Conservation (phyloP, 2,888 invertebrate genomes). For the Agrochola litura region DNA sequence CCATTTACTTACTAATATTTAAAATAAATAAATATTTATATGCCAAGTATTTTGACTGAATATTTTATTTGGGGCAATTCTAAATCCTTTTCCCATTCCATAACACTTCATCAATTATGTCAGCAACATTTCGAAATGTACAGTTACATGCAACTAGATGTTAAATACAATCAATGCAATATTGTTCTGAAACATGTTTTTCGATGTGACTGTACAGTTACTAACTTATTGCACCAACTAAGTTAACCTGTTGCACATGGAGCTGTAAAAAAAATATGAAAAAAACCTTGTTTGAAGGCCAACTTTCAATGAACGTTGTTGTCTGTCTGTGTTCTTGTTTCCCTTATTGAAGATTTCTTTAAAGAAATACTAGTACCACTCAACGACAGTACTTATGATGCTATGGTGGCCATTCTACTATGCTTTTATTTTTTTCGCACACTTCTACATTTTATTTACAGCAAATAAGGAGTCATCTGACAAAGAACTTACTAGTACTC, state of each 20-base stretch:
- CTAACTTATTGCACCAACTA: neutral
- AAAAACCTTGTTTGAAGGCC: too few species aligned
- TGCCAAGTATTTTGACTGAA: neutral
- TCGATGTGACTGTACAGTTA: neutral
- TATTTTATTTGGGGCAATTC: neutral
- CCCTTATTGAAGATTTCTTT: too few species aligned
- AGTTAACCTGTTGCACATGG: neutral
- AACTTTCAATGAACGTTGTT: too few species aligned
- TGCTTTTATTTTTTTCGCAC: neutral
- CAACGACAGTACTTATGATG: too few species aligned
- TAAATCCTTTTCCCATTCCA: neutral
- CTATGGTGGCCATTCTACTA: neutral
- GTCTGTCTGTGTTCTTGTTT: too few species aligned
- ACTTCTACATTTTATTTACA: neutral
- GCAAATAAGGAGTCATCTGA: neutral
- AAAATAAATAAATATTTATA: neutral
- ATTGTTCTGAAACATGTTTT: neutral
- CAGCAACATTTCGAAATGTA: neutral
- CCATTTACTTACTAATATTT: neutral
- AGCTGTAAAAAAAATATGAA: neutral
- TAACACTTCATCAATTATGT: neutral
- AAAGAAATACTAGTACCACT: too few species aligned
- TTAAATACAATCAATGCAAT: neutral
- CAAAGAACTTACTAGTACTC: neutral
- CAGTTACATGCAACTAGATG: neutral